Evolutionary conservation across 2,797 vertebrate species (phyloP), one percentile per base, ranked within the genome.

Genomic region (Esox lucius): DNA sequence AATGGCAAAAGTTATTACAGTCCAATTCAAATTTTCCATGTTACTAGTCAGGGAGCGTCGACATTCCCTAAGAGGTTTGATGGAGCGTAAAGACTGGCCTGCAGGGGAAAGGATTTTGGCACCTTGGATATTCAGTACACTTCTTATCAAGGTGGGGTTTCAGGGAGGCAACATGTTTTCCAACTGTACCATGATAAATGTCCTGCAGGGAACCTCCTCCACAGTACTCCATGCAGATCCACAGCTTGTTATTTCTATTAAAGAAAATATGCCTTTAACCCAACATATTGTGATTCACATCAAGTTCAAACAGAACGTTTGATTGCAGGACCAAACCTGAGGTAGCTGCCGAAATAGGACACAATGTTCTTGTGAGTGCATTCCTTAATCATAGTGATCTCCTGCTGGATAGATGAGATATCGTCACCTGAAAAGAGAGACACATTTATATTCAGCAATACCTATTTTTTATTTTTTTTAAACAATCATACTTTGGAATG

Each of bases 191-290:
- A 0, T 94, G 92, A 78, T 95, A 95, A 77, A 95, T 92, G 78
- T 94, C 93, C 72, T 95, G 94, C 73, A 95, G 70, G 3, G 94
- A 94, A 0, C 94, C 94, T 56, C 94, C 93, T 70, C 92, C 94
- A 31, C 94, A 95, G 81, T 90, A 95, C 78, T 95, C 94, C 94
- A 95, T 95, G 84, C 94, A 95, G 75, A 95, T 95, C 94, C 94
- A 94, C 73, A 94, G 73, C 19, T 93, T 93, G 71, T 92, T 93
- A 71, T 92, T 93, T 83, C 90, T 92, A 48, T 59, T 0, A 78
- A 72, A 66, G 64, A 64, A 33, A 33, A 5, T 5, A 12, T 4
- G 12, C 56, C 56, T 4, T 66, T 66, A 66, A 31, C 31, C 5
- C 13, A 66, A 66, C 26, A 17, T 16, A 7, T 35, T 0, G 28